Evolutionary conservation across 2,113 vertebrate genomes (phyloP), one percentile per base, ranked within the genome.

Genomic region (Mellivora capensis): DNA sequence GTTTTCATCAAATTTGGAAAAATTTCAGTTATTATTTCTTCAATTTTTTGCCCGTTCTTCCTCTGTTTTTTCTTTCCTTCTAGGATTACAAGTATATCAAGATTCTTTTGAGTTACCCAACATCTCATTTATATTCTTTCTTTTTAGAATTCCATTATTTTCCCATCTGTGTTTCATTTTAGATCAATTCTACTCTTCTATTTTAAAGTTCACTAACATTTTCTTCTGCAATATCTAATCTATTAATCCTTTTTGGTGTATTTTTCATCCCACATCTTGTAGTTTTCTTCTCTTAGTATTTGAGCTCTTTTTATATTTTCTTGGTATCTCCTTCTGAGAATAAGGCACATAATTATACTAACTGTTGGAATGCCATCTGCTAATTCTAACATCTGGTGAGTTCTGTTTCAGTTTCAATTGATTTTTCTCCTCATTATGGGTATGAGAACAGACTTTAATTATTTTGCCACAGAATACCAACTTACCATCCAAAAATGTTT

Each of bases 361-460:
- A 87, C 15, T 85, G 4, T 25, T 80, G 89, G 87, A 82, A 87
- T n/a, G 20, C 17, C 8, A 3, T 67, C 34, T 37, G 44, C 37
- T 88, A 59, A 81, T 82, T 95, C 59, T 86, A 96, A 89, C 64
- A 96, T 72, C 86, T 96, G 42, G 37, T 76, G 74, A 39, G 23
- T 86, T 93, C 72, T 87, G 52, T 39, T 93, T 93, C 17, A 31
- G 3, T 76, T 95, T 89, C 64, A 31, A 42, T 37, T 84, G 54
- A 89, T 86, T 96, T 93, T 80, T 92, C 52, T 89, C 13, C 42
- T 90, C 44, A 25, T 90, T 92, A 59, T 27, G 47, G 82, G 34
- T 74, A 27, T 80, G 72, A n/a, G 54, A 86, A 72, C 5, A 84
- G 49, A 90, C 49, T 85, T 42, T n/a, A 85, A 54, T 39, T 47